Percentiles rank a stretch among this genome's conserved stretches.
These are phyloP conservation scores for Physeter macrocephalus DNA, from an alignment of 2,113 vertebrate genomes.

Conservation along the genomic window DNA sequence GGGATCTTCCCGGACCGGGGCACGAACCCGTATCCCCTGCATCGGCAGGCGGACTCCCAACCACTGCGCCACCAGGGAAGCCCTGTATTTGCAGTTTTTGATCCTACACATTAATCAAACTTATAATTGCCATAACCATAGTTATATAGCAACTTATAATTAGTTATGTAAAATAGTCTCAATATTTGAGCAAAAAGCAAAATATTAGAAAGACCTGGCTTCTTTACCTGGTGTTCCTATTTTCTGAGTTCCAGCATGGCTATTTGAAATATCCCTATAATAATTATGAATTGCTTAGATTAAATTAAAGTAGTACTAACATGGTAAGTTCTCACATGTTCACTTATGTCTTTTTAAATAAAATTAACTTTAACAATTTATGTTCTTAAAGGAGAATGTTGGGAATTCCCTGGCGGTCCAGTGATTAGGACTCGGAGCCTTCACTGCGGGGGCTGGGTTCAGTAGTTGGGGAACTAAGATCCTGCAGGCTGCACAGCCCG, in stretches of 20 bases:
- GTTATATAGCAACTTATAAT: background rate
- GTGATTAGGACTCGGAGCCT: too few species aligned
- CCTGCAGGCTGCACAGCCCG: too few species aligned
- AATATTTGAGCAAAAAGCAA: background rate
- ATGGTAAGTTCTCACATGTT: background rate
- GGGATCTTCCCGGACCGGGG: too few species aligned
- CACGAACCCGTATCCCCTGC: too few species aligned
- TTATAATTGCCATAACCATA: background rate
- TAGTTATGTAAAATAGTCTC: background rate
- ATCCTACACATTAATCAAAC: background rate
- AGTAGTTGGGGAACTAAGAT: too few species aligned
- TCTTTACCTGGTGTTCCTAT: background rate
- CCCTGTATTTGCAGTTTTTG: background rate
- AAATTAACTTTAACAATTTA: slow-evolving; percentile 4
- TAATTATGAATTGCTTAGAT: background rate
- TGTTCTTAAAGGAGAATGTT: background rate
- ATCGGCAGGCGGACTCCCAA: too few species aligned
- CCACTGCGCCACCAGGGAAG: too few species aligned
- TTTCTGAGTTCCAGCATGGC: background rate
- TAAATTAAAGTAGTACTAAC: background rate
- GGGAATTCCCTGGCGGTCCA: too few species aligned
- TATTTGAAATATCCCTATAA: background rate
- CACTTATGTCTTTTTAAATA: background rate
- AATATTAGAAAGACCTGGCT: background rate
- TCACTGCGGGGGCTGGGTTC: too few species aligned